phyloP scores from a whole-genome alignment of 2,888 invertebrate species.

The Muschampia plurimacula region DNA sequence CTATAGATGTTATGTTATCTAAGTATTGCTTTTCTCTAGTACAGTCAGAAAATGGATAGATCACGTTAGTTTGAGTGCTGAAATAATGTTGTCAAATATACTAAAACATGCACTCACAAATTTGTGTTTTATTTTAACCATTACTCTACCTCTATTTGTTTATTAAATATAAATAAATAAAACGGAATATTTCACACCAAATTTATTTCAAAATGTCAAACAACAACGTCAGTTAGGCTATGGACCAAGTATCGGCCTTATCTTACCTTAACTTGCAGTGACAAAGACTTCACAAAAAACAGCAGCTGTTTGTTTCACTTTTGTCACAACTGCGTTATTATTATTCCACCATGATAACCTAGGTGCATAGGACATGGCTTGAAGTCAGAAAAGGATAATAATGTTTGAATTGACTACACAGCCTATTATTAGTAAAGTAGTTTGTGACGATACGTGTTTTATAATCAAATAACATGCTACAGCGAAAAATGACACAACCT shows the following conservation, averaged over 20 bases:
- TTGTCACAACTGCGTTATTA: neutral
- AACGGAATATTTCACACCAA: slow-evolving; percentile 7
- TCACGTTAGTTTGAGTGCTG: slow-evolving; percentile 57
- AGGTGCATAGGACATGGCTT: too few species aligned
- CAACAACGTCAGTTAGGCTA: neutral
- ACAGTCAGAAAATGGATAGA: slow-evolving; percentile 55
- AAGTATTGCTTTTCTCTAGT: slow-evolving; percentile 65
- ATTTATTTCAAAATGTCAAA: slow-evolving; percentile 1
- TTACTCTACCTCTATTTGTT: neutral
- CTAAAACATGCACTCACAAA: slow-evolving; percentile 46
- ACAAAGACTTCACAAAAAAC: neutral
- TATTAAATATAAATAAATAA: neutral
- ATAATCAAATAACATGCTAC: too few species aligned
- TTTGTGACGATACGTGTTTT: too few species aligned
- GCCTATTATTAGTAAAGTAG: too few species aligned
- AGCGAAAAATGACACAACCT: too few species aligned
- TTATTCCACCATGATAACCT: too few species aligned
- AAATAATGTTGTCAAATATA: slow-evolving; percentile 59
- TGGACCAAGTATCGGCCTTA: neutral
- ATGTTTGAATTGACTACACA: too few species aligned
- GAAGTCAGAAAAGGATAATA: too few species aligned
- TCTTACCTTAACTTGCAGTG: neutral
- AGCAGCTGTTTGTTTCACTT: neutral
- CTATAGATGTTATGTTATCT: slow-evolving; percentile 47
- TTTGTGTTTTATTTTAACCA: slow-evolving; percentile 42